Conservation (phyloP, 2,888 invertebrate species). For the Ditula angustiorana region DNA sequence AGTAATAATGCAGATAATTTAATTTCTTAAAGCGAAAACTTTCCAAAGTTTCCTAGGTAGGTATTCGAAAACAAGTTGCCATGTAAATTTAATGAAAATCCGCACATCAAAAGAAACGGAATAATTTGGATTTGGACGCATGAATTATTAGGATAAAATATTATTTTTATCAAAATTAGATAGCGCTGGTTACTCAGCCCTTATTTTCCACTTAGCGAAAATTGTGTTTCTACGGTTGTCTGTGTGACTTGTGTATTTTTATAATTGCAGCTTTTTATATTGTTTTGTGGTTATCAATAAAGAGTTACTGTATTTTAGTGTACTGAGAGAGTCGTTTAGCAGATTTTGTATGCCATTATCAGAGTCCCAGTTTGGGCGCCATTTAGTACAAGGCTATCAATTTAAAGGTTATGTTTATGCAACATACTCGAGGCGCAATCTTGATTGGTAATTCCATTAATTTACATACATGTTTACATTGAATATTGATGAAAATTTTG, state of each 20-base stretch:
- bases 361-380: slow-evolving; percentile 1
- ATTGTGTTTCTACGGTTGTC: too few relatives aligned
- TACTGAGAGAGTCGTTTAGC: too few relatives aligned
- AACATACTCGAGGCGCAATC: background rate
- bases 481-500: background rate
- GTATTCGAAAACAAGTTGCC: background rate
- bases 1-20: background rate
- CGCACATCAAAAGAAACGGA: background rate
- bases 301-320: too few relatives aligned
- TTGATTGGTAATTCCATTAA: slow-evolving; percentile 4
- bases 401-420: slow-evolving; percentile 1
- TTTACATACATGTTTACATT: slow-evolving; percentile 7
- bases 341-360: too few relatives aligned
- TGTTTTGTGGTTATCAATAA: too few relatives aligned
- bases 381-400: background rate
- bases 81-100: background rate
- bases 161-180: too few relatives aligned
- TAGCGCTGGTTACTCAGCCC: too few relatives aligned
- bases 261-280: too few relatives aligned
- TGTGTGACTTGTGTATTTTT: too few relatives aligned
- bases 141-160: too few relatives aligned
- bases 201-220: too few relatives aligned
- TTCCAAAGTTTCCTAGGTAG: background rate
- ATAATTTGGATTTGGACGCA: too few relatives aligned
- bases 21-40: background rate